A percentile compares a stretch with the other conserved stretches of the same genome.
These are phyloP conservation scores for Anabas testudineus DNA, from an alignment of 2,797 vertebrate species.

Conservation along the genomic window DNA sequence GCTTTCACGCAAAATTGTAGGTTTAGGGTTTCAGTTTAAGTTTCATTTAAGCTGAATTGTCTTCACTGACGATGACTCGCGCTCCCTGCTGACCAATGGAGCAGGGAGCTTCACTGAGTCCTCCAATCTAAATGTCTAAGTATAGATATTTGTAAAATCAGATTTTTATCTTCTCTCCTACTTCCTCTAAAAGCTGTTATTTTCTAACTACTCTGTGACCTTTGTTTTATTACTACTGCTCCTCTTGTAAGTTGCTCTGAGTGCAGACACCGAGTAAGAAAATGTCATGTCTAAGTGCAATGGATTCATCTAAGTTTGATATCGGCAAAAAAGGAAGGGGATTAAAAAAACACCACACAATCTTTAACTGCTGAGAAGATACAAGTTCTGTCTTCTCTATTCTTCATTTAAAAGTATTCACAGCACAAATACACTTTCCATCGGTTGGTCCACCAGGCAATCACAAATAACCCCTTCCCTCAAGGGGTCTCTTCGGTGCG, in stretches of 20 bases:
- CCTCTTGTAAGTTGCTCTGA: constrained; percentile 8
- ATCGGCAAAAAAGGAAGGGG: not conserved
- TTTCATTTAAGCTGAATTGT: no score
- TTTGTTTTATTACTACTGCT: constrained; percentile 35
- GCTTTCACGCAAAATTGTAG: no score
- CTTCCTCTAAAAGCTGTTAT: constrained; percentile 28
- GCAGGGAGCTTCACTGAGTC: not conserved
- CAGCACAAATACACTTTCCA: no score
- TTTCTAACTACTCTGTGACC: constrained; percentile 39
- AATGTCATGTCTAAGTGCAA: constrained; percentile 30
- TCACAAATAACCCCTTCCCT: constrained; percentile 2
- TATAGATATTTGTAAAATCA: constrained; percentile 11
- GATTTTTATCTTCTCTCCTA: constrained; percentile 16
- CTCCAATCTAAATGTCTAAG: not conserved
- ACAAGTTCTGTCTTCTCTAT: not conserved
- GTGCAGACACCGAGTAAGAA: constrained; percentile 14
- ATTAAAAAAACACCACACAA: not conserved
- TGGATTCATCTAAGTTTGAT: not conserved
- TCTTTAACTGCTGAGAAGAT: not conserved
- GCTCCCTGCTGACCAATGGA: no score
- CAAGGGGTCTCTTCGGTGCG: not conserved
- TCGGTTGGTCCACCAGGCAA: not conserved
- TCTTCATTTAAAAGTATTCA: not conserved
- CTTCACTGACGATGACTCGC: not conserved
- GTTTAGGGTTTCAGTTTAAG: no score